Base-by-base conservation (phyloP, 2,888 invertebrate genomes). In the Phyllotreta striolata region DNA sequence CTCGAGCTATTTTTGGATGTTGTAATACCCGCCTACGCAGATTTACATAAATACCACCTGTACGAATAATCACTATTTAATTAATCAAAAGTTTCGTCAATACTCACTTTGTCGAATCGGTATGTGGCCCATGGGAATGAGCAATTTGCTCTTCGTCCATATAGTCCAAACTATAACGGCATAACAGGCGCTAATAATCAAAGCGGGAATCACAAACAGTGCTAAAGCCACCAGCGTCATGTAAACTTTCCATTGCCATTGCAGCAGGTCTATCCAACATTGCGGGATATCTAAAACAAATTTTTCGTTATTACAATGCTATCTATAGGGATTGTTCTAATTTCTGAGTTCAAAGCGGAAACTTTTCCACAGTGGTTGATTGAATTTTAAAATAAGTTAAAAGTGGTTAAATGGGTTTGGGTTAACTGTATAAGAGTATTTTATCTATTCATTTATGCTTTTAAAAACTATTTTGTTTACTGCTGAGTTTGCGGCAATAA, bases 81-180 rank as follows among this genome's bases (percentile, higher is more conserved):
- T 10, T 13, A 47, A 9, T 47, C 13, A 14, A 14, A 13, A 2
- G 9, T 47, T 12, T 13, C 9, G n/a, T 47, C 24, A 24, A 9
- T 41, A 75, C 75, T 76, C 63, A 80, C 79, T 76, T 64, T 77
- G 77, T 49, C 78, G 70, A 13, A 79, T 74, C 1, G 79, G 77
- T 41, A 76, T 73, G 67, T 79, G 80, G 55, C 77, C 80, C 37
- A 77, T 77, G 52, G 78, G 79, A 68, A 79, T 87, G 5, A 90
- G 85, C 1, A 88, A 85, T 73, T 89, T 87, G 76, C 90, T 89
- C 77, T 93, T 93, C 4, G 91, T 89, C 96, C 96, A 96, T 73
- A 96, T 96, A 6, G 96, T 95, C 76, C 90, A 86, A 1, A 96
- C 94, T 74, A 96, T 96, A 73, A 95, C 89, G 6, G 92, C 89